Evolutionary conservation across 2,888 invertebrate species (phyloP).

Genomic region (Cryptus viduatorius): DNA sequence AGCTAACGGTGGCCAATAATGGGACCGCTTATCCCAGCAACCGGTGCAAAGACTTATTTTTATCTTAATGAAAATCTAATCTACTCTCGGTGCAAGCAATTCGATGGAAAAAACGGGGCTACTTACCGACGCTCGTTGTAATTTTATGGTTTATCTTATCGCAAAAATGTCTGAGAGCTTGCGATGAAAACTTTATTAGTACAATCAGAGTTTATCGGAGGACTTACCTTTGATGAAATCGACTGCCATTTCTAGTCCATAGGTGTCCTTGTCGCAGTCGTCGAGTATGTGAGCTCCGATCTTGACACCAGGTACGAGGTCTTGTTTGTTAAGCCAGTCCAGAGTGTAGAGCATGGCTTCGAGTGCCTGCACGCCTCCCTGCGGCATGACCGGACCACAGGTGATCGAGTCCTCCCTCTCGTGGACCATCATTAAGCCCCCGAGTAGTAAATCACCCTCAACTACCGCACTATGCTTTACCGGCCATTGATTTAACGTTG

Average conservation of each 20-base stretch:
- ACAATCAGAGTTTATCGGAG: not conserved
- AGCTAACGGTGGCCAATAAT: not conserved
- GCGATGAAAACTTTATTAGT: not conserved
- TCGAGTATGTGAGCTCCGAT: conserved; percentile 95
- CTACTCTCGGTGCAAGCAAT: not conserved
- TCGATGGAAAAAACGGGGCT: not conserved
- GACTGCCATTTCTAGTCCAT: conserved; percentile 96
- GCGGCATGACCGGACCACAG: conserved; percentile 96
- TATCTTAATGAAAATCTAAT: conserved; percentile 66
- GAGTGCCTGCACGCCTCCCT: conserved; percentile 93
- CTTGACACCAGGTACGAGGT: conserved; percentile 89
- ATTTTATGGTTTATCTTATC: not conserved
- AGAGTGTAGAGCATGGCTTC: conserved; percentile 96
- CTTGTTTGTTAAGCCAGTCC: conserved; percentile 88
- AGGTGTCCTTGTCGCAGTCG: conserved; percentile 97
- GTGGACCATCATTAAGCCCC: conserved; percentile 97
- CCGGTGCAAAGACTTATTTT: not conserved
- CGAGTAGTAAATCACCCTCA: conserved; percentile 93
- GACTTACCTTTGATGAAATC: conserved; percentile 95
- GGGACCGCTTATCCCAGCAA: not conserved
- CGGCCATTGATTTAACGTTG: conserved; percentile 87
- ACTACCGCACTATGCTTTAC: conserved; percentile 92
- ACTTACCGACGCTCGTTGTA: not conserved
- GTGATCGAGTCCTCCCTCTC: conserved; percentile 92
- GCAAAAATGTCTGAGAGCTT: not conserved